Conservation (phyloP, 2,113 vertebrate species). For the Mirza zaza region DNA sequence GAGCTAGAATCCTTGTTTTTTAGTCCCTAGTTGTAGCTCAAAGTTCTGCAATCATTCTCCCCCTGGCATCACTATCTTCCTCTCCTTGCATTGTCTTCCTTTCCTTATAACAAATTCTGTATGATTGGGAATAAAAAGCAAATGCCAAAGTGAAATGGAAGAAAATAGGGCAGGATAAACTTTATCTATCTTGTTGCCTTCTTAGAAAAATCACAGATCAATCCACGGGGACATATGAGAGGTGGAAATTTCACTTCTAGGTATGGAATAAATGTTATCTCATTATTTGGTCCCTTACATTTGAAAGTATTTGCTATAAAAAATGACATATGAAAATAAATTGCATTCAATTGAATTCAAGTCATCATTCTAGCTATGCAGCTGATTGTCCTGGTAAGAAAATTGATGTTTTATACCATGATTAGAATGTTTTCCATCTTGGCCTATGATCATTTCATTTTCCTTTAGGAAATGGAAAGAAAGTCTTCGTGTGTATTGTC, state of each 20-base stretch:
- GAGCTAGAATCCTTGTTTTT: background rate
- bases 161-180: background rate
- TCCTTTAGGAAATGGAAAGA: background rate
- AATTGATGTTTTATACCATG: background rate
- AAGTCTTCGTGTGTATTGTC: background rate
- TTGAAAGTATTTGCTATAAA: slow-evolving; percentile 5
- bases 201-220: slow-evolving; percentile 20
- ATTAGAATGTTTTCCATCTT: slow-evolving; percentile 25
- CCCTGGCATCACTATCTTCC: accelerated
- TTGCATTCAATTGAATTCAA: background rate
- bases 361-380: background rate
- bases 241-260: slow-evolving; percentile 14
- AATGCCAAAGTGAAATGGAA: background rate
- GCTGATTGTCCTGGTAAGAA: slow-evolving; percentile 32
- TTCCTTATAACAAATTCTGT: background rate
- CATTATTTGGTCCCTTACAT: slow-evolving; percentile 10
- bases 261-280: slow-evolving; percentile 4
- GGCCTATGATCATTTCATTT: background rate
- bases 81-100: background rate
- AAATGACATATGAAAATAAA: slow-evolving; percentile 45
- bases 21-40: background rate
- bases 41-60: background rate
- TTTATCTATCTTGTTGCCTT: background rate
- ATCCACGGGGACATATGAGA: background rate
- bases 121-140: background rate